Evolutionary conservation across 1,140 invertebrate genomes (phyloP), one percentile per base, ranked within the genome.

Genomic region (Nasonia longicornis): DNA sequence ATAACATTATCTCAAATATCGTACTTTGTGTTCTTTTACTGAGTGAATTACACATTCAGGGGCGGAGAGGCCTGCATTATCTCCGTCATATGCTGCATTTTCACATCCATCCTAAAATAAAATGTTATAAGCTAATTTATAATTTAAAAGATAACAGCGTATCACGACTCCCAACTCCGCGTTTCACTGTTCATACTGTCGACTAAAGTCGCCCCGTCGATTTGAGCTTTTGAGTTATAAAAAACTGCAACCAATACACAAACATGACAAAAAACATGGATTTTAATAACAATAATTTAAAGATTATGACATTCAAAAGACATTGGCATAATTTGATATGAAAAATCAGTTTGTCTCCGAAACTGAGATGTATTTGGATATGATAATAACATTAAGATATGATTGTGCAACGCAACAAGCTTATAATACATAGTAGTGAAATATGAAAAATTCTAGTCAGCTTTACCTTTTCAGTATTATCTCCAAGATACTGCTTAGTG

Each of bases 101-200:
- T 79, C 81, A 75, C 72, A 71, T 64, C 80, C 83, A 29, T 69
- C 66, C 83, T 83, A 72, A 83, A 79, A 79, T 72, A 78, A 82
- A 29, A 76, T 48, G 58, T 67, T 38, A 0, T 45, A 72, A 58
- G 22, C 48, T 48, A 58, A 42, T 42, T 42, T 42, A 42, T 1
- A 42, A 20, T 58, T n/a, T 58, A 58, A 58, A 58, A n/a, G 52
- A 7, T 7, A 58, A 20, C 16, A 16, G 52, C 6, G 7, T 20
- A n/a, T 20, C 52, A 7, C 52, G 1, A n/a, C 52, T 20, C 7
- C 14, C 3, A n/a, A n/a, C 52, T 58, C n/a, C 52, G 20, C n/a
- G 1, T 58, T 16, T 48, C 12, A 48, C 14, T 48, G 45, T 48
- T 48, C 12, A 48, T 16, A 14, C 11, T 16, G 14, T 48, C 45